Evolutionary conservation across 2,113 vertebrate genomes (phyloP).

Genomic region (Larimichthys polyactis): DNA sequence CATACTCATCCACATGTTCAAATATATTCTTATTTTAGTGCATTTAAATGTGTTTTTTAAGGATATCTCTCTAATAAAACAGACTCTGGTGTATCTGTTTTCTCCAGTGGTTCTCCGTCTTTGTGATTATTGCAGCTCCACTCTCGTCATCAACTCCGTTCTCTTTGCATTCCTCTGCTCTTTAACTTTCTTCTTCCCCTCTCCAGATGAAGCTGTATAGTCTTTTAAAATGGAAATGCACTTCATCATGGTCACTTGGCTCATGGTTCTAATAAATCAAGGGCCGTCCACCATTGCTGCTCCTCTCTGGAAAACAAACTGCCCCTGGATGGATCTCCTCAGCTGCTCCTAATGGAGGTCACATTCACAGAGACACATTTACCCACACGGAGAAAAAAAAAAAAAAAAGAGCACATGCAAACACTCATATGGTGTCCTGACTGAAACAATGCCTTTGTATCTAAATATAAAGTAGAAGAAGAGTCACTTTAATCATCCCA

Average conservation of each 20-base stretch:
- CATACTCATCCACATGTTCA: not conserved
- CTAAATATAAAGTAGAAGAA: not conserved
- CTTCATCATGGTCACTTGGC: conserved; percentile 86
- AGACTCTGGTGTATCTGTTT: not conserved
- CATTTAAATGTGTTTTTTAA: conserved; percentile 10
- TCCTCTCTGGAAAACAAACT: conserved; percentile 84
- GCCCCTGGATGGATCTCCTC: conserved; percentile 77
- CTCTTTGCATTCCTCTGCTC: conserved; percentile 17
- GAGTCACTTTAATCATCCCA: not conserved
- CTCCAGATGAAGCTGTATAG: conserved; percentile 79
- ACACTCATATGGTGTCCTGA: conserved; percentile 11
- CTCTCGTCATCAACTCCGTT: conserved; percentile 18
- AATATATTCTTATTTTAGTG: conserved; percentile 17
- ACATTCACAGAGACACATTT: conserved; percentile 77
- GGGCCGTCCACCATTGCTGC: conserved; percentile 69
- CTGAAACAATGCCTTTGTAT: conserved; percentile 18
- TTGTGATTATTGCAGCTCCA: conserved; percentile 15
- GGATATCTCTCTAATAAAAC: conserved; percentile 9
- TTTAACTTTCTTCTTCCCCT: conserved; percentile 25
- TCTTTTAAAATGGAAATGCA: conserved; percentile 85
- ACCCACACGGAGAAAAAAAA: conserved; percentile 19
- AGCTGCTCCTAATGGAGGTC: conserved; percentile 84
- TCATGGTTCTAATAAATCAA: conserved; percentile 85
- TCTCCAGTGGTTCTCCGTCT: not conserved
- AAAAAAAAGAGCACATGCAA: conserved; percentile 23